Conservation (phyloP, 2,797 vertebrate species). For the Pristis pectinata region DNA sequence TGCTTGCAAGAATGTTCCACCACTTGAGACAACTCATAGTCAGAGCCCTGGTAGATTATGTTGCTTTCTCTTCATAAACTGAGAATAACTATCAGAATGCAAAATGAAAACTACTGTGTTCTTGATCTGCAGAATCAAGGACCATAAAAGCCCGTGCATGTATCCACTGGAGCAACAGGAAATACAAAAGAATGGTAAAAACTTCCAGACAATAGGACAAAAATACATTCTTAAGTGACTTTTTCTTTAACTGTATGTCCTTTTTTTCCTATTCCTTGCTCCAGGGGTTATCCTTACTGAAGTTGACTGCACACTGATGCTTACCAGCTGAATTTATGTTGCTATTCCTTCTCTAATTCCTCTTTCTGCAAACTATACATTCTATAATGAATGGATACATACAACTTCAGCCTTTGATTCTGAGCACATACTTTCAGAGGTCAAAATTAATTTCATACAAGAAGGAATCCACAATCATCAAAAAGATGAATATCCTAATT, state of each 20-base stretch:
- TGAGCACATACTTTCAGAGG: background rate
- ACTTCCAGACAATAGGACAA: background rate
- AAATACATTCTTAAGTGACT: background rate
- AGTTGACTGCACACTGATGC: background rate
- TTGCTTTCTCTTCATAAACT: background rate
- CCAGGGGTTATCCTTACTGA: background rate
- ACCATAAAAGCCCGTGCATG: background rate
- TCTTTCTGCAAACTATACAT: background rate
- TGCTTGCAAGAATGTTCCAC: background rate
- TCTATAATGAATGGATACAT: background rate
- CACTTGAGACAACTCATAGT: background rate
- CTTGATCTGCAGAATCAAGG: background rate
- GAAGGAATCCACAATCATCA: background rate
- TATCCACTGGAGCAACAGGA: background rate
- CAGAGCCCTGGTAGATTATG: background rate
- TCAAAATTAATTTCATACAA: slow-evolving; percentile 10
- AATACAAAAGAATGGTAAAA: background rate
- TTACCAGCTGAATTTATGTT: background rate
- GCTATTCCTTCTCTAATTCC: background rate
- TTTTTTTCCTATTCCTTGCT: background rate
- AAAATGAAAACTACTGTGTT: background rate
- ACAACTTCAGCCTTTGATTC: background rate
- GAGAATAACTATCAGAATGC: background rate
- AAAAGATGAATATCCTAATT: slow-evolving; percentile 7
- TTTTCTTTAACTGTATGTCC: background rate